Base-by-base conservation (phyloP, 1,140 invertebrate species). In the Sycophila sp. region DNA sequence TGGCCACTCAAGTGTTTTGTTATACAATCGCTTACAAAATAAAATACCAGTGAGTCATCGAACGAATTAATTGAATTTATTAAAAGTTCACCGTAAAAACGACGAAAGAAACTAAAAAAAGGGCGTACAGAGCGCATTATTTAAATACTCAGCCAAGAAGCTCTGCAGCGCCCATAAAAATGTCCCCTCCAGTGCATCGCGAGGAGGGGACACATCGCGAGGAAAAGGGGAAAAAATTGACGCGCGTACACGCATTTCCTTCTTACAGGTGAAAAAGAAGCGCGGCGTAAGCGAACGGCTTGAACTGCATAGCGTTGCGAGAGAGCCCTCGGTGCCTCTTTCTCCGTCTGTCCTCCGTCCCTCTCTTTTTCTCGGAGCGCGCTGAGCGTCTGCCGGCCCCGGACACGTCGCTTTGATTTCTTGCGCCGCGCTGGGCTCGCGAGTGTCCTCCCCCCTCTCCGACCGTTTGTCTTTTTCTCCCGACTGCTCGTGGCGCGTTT, bases 341-440 rank as follows among this genome's bases (percentile, higher is more conserved):
- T n/a, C n/a, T n/a, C 19, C 45, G 4, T n/a, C 40, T 42, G 4
- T 24, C 19, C 4, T 22, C 15, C 51, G 4, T n/a, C 34, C 51
- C 4, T 51, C 7, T 22, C 7, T 51, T 26, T 26, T 28, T 22
- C 47, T 32, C 32, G 19, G 30, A 17, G 13, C 47, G 10, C 19
- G 26, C 19, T 22, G 2, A 17, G 15, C 56, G 69, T 74, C 56
- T 64, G 72, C 42, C 74, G 74, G 69, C 72, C 71, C 42, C 45
- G 55, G 34, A 74, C 42, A 6, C 40, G 40, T 69, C 53, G 55
- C 65, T 64, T 64, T 64, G 19, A 64, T 64, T 78, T 80, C 77
- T 78, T 62, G 76, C 72, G 72, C 66, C 71, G 71, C 63, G 69
- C 73, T n/a, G n/a, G 47, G 55, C 60, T 74, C 62, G 72, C 55